Conservation (phyloP, 1,140 invertebrate genomes). For the Archivesica marissinica region DNA sequence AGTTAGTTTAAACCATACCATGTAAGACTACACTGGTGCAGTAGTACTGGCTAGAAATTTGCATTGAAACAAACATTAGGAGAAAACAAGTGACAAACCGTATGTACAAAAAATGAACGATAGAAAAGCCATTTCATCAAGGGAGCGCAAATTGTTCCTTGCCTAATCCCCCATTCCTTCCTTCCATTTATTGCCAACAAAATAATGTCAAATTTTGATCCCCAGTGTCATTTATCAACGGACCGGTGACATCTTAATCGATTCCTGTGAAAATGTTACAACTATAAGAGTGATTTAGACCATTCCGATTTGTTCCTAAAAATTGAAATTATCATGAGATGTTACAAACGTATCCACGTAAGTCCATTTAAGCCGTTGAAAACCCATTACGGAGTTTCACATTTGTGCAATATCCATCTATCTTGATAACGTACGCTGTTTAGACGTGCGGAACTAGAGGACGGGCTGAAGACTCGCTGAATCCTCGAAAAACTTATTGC, state of each 20-base stretch:
- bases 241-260: conserved; percentile 48
- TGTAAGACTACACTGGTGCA: too few species aligned
- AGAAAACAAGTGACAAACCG: too few species aligned
- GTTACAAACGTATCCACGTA: conserved; percentile 38
- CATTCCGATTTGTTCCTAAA: conserved; percentile 48
- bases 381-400: conserved; percentile 50
- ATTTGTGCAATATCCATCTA: conserved; percentile 35
- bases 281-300: conserved; percentile 58
- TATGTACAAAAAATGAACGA: conserved; percentile 8
- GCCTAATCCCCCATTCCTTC: conserved; percentile 26
- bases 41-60: too few species aligned
- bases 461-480: too few species aligned
- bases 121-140: conserved; percentile 37
- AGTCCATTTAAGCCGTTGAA: conserved; percentile 57
- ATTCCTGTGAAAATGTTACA: conserved; percentile 55
- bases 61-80: conserved; percentile 18
- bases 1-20: too few species aligned
- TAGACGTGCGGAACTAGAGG: neutral
- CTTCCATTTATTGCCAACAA: conserved; percentile 40
- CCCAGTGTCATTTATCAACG: conserved; percentile 43
- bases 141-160: conserved; percentile 46
- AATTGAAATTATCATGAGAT: conserved; percentile 59
- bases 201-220: conserved; percentile 55
- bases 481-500: conserved; percentile 28
- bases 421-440: conserved; percentile 24